Conservation (phyloP, 2,797 vertebrate species). For the Echeneis naucrates region DNA sequence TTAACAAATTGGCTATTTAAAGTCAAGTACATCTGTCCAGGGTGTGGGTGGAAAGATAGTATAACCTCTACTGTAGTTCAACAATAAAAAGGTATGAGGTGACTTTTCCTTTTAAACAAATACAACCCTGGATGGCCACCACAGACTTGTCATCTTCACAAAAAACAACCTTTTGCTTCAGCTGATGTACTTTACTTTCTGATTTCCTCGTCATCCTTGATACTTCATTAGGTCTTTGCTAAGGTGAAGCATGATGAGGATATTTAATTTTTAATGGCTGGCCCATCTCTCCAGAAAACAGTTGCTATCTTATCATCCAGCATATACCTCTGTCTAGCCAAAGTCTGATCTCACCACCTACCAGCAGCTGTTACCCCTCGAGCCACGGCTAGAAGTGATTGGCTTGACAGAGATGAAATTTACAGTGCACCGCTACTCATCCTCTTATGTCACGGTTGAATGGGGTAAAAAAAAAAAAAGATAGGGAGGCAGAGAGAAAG, state of each 20-base stretch:
- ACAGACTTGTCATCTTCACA: conserved; percentile 7
- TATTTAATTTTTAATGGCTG: conserved; percentile 52
- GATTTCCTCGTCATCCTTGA: not conserved
- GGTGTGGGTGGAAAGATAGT: conserved; percentile 43
- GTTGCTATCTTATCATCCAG: conserved; percentile 18
- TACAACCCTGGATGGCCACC: conserved; percentile 14
- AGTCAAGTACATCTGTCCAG: conserved; percentile 62
- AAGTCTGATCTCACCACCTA: conserved; percentile 41
- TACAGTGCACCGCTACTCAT: conserved; percentile 71
- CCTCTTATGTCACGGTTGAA: conserved; percentile 60
- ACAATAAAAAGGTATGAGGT: conserved; percentile 2
- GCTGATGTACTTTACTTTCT: not conserved
- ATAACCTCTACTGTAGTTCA: conserved; percentile 35
- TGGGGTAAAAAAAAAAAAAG: conserved; percentile 60
- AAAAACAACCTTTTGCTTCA: conserved; percentile 29
- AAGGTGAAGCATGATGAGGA: conserved; percentile 1
- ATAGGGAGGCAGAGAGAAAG: conserved; percentile 13
- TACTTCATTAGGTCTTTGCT: conserved; percentile 20
- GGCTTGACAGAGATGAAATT: conserved; percentile 72
- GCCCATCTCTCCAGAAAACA: conserved; percentile 34
- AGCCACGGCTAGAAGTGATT: conserved; percentile 68
- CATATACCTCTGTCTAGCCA: conserved; percentile 31
- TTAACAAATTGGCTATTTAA: conserved; percentile 63
- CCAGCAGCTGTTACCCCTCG: conserved; percentile 71
- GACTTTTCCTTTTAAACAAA: not conserved